phyloP scores from a whole-genome alignment of 1,140 invertebrate genomes.

The Agrypnia vestita region DNA sequence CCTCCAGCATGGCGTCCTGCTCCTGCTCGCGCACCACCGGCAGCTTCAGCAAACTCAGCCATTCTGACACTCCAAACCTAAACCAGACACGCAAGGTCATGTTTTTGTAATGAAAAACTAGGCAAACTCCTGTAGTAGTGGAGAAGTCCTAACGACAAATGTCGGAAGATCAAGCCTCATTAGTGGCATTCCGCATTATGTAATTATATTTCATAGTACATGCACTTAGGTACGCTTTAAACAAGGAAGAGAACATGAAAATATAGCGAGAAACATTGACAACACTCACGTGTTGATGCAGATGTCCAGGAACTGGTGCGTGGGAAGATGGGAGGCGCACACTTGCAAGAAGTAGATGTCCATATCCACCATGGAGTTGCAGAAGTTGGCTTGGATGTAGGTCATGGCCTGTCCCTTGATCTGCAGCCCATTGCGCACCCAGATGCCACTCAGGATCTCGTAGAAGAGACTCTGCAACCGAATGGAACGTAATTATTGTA shows the following conservation, averaged over 20 bases:
- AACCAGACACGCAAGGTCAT: not conserved
- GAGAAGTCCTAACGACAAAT: no score
- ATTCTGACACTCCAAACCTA: constrained; percentile 88
- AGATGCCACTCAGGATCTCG: constrained; percentile 94
- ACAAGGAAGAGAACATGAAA: no score
- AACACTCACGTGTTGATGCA: constrained; percentile 87
- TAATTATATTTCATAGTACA: no score
- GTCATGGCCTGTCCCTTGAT: constrained; percentile 99
- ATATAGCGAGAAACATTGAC: no score
- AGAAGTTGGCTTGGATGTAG: constrained; percentile 98
- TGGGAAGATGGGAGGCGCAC: constrained; percentile 89
- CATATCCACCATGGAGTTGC: constrained; percentile 98
- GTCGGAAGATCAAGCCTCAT: no score
- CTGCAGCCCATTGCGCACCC: constrained; percentile 97
- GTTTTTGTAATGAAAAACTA: no score
- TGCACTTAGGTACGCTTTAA: no score
- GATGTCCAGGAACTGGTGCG: constrained; percentile 89
- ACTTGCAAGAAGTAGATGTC: constrained; percentile 96
- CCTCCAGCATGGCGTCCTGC: constrained; percentile 93
- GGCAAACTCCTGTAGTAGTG: no score
- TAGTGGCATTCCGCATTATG: no score
- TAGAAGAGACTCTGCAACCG: constrained; percentile 90
- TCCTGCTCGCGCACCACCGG: constrained; percentile 81
- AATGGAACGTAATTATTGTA: not conserved
- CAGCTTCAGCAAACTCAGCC: constrained; percentile 85